phyloP scores from a whole-genome alignment of 2,888 invertebrate species.

The Lasioglossum malachurum region DNA sequence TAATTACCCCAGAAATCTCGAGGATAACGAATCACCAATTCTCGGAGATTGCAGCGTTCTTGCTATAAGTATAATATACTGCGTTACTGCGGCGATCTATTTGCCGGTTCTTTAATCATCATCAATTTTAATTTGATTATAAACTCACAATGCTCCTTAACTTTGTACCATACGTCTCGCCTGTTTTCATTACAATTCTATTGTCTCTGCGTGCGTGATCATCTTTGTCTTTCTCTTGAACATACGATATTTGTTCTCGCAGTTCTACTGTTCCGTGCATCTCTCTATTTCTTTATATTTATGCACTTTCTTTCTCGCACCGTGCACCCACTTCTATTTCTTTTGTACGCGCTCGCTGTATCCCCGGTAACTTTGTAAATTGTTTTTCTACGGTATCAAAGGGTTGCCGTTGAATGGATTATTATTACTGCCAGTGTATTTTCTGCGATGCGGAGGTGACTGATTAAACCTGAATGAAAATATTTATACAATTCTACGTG shows the following conservation, averaged over 20 bases:
- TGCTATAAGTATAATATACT: background rate
- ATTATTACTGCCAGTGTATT: background rate
- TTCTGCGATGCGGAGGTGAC: background rate
- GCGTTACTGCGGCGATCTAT: background rate
- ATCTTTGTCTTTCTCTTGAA: background rate
- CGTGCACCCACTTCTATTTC: background rate
- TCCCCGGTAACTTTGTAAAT: background rate
- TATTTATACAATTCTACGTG: background rate
- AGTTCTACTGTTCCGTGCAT: background rate
- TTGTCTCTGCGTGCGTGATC: background rate
- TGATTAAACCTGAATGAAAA: background rate
- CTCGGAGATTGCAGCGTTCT: background rate
- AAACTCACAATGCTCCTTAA: constrained; percentile 6
- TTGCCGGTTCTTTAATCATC: background rate
- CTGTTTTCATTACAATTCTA: background rate
- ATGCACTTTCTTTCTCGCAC: background rate
- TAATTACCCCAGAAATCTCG: background rate
- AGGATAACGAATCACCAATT: constrained; percentile 2
- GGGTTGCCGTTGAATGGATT: background rate
- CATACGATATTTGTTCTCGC: background rate
- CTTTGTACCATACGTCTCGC: background rate
- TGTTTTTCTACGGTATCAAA: background rate
- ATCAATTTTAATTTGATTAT: constrained; percentile 6
- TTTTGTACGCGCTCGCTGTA: background rate
- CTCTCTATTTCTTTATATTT: background rate